Base-by-base conservation (phyloP, 2,113 vertebrate genomes). In the Zeus faber region DNA sequence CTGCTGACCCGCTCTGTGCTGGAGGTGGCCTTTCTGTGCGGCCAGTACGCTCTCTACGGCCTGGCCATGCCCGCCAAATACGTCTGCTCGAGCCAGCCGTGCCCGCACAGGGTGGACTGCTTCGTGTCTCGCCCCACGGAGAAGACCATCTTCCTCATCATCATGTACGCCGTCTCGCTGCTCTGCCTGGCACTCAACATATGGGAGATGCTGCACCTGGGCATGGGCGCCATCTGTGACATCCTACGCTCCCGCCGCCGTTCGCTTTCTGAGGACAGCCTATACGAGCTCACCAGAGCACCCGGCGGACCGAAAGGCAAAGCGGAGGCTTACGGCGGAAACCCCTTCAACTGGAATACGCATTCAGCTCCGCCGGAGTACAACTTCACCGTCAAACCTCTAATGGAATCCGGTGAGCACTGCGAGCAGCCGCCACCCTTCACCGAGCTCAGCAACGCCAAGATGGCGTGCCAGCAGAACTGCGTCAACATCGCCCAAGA, bases 131-230 rank as follows among this genome's bases (percentile, higher is more conserved):
- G 96, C 5, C 95, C 96, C 0, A 96, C 95, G 0, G 95, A 98
- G 79, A 98, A 98, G 83, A 97, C 95, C 18, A 94, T 98, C 72
- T 98, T 98, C 66, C 90, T 97, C 49, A 82, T 94, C 49, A 93
- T 98, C 70, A 98, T 98, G 96, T 98, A 97, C 0, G 90, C 85
- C 0, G 95, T 98, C 43, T 95, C 93, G 29, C 70, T 91, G 69
- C 89, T 98, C 52, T 98, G 95, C 70, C 83, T 98, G 16, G 65
- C 86, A 2, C 81, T 97, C 58, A 95, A 95, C 5, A 52, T 98
- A 49, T 96, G 93, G 93, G 95, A 98, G 80, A 93, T 98, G 93
- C 89, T 96, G 8, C 94, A 98, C 58, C 71, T 98, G 72, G 95
- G 94, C 0, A 82, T 94, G 6, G 93, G 94, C 44, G 93, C 92